These are phyloP conservation scores for Acrobasis consociella DNA, from an alignment of 2,888 invertebrate species.

Conservation along the genomic window DNA sequence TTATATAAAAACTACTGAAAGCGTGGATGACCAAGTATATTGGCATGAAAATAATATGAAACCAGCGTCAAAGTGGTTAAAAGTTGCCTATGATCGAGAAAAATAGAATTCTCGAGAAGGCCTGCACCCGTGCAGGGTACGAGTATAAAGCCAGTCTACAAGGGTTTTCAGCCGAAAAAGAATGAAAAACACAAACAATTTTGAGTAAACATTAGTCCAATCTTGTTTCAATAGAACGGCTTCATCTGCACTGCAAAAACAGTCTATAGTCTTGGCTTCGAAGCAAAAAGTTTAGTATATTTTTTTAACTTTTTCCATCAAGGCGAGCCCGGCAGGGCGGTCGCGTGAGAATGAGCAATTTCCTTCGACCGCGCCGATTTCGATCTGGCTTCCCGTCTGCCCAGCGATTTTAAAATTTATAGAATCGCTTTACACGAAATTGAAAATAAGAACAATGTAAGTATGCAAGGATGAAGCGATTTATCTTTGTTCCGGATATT, in stretches of 20 bases:
- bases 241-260: conserved; percentile 40
- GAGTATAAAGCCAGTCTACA: too few relatives aligned
- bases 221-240: conserved; percentile 6
- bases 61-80: too few relatives aligned
- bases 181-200: too few relatives aligned
- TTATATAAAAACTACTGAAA: too few relatives aligned
- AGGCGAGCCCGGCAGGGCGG: conserved; percentile 65
- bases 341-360: conserved; percentile 82
- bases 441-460: conserved; percentile 66
- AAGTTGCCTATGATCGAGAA: too few relatives aligned
- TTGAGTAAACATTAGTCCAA: background rate
- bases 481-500: conserved; percentile 30
- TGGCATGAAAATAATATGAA: too few relatives aligned
- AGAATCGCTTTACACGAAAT: conserved; percentile 74
- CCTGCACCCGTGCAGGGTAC: too few relatives aligned
- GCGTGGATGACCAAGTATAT: too few relatives aligned
- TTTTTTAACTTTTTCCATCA: conserved; percentile 80
- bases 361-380: conserved; percentile 78
- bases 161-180: too few relatives aligned
- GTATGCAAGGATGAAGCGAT: conserved; percentile 40
- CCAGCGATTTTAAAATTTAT: conserved; percentile 80
- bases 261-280: conserved; percentile 35
- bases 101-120: too few relatives aligned
- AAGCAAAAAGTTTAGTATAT: conserved; percentile 75
- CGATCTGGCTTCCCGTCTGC: conserved; percentile 80